Evolutionary conservation across 1,140 invertebrate species (phyloP).

Genomic region (Drosophila asahinai): DNA sequence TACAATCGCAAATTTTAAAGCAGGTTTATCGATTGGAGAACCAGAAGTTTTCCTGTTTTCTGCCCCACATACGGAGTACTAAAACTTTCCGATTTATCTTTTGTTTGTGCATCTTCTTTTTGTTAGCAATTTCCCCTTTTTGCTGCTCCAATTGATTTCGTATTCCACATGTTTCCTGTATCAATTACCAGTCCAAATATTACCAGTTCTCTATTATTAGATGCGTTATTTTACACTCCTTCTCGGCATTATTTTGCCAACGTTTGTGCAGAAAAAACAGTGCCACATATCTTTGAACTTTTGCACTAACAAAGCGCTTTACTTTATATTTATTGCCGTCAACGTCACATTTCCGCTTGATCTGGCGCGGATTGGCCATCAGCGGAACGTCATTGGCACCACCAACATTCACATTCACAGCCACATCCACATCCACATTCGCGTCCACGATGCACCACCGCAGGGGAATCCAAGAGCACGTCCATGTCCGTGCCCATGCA

Average conservation of each 20-base stretch:
- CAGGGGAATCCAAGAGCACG: constrained; percentile 36
- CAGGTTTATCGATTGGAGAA: neutral
- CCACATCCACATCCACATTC: constrained; percentile 6
- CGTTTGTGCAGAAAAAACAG: constrained; percentile 8
- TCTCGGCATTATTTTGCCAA: neutral
- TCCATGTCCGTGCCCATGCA: constrained; percentile 40
- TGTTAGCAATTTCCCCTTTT: constrained; percentile 9
- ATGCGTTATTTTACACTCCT: constrained; percentile 12
- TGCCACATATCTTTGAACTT: constrained; percentile 70
- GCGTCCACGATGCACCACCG: constrained; percentile 17
- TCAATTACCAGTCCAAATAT: constrained; percentile 21
- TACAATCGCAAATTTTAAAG: neutral
- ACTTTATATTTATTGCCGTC: constrained; percentile 72
- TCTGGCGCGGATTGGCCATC: constrained; percentile 77
- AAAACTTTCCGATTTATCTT: constrained; percentile 19
- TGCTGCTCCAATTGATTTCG: constrained; percentile 40
- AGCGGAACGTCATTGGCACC: constrained; percentile 61
- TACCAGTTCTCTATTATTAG: constrained; percentile 26
- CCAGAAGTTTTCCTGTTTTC: neutral
- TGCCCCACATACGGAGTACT: constrained; percentile 13
- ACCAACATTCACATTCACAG: constrained; percentile 37
- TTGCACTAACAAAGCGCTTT: constrained; percentile 72
- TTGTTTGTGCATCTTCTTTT: constrained; percentile 8
- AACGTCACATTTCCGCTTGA: constrained; percentile 83
- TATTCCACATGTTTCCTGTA: constrained; percentile 35